Conservation (phyloP, 2,113 vertebrate genomes). For the Tragelaphus scriptus region DNA sequence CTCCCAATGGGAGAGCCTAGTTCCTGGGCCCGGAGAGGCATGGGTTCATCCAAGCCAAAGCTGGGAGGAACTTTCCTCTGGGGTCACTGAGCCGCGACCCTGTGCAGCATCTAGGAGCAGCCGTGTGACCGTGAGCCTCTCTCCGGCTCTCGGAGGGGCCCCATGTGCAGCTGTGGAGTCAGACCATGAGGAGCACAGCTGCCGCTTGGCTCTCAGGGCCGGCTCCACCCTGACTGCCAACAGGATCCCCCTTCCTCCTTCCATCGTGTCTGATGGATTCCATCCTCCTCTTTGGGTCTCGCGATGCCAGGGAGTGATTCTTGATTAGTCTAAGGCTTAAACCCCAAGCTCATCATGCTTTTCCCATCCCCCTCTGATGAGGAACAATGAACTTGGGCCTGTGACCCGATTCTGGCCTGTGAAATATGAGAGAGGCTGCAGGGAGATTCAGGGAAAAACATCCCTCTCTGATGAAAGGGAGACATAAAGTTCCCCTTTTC, state of each 20-base stretch:
- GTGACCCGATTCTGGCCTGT: background rate
- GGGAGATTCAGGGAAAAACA: background rate
- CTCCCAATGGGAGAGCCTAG: background rate
- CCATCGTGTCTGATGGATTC: too few species aligned
- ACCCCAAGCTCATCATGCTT: background rate
- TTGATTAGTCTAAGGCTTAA: background rate
- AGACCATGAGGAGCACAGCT: background rate
- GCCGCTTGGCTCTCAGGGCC: background rate
- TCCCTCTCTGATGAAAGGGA: background rate
- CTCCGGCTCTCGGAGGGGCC: background rate
- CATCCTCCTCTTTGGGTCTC: background rate
- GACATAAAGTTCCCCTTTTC: background rate
- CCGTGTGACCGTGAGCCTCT: background rate
- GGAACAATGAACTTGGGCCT: background rate
- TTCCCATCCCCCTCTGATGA: background rate
- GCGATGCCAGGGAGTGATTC: background rate
- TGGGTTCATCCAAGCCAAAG: background rate
- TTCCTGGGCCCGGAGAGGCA: background rate
- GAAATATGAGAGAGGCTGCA: background rate
- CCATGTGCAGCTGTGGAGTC: background rate
- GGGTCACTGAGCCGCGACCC: background rate
- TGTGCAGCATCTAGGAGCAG: background rate
- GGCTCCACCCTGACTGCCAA: rapidly evolving
- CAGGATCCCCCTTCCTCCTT: too few species aligned
- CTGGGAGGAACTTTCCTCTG: background rate